Base-by-base conservation (phyloP, 2,888 invertebrate species). In the Quadroppia sp. region DNA sequence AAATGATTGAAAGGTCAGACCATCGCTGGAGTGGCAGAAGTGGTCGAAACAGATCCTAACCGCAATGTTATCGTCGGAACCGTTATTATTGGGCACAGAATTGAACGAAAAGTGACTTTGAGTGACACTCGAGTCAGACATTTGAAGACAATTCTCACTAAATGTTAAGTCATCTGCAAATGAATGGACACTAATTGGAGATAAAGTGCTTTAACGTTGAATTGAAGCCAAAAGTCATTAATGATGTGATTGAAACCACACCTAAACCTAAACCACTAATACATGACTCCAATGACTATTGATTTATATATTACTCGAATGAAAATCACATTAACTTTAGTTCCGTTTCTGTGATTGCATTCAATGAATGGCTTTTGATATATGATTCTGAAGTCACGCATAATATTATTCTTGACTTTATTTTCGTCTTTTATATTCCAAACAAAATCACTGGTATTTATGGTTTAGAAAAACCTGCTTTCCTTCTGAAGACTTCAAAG, bases 1-100 rank as follows among this genome's bases (percentile, higher is more conserved):
- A 25, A 71, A 71, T n/a, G 71, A 36, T 25, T 56, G 1, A 25
- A 15, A 30, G n/a, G 32, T 40, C n/a, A 71, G n/a, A 15, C 71
- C 71, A n/a, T 71, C 30, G 20, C 13, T 7, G 13, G 69, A 42
- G 9, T 23, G 25, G 28, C 23, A 25, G 36, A 25, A 69, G 15
- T 69, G 23, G 3, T 25, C 3, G 36, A 69, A 69, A 69, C 69
- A 42, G 2, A 45, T 2, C 15, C 15, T 9, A 45, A 15, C 11
- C 36, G 15, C 17, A 17, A 2, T 9, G 45, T 45, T 45, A 45
- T 45, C 45, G 15, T 15, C 15, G 2, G 45, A 45, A 17, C 11
- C 15, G 45, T 45, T 15, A 15, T 36, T n/a, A n/a, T n/a, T n/a
- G n/a, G n/a, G n/a, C 36, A 36, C 4, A 36, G 36, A 7, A 11